Base-by-base conservation (phyloP, 2,888 invertebrate species). In the Himalopsyche japonica region DNA sequence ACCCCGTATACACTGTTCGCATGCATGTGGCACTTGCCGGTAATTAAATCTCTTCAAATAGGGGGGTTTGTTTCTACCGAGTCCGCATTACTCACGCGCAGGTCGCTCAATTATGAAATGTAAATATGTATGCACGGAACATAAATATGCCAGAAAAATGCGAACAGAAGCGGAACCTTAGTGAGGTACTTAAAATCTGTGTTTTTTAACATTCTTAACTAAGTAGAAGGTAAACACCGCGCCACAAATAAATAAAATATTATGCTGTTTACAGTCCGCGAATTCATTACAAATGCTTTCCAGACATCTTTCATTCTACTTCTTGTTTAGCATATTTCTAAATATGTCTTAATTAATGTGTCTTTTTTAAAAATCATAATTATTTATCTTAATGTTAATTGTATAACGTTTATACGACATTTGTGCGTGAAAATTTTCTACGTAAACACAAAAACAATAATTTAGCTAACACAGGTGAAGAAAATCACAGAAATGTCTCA, bases 11-110 rank as follows among this genome's bases (percentile, higher is more conserved):
- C 49, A 30, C 37, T 79, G 79, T 78, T 82, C 78, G 79, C 76
- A 79, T 83, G 80, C 83, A 80, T 64, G 20, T 64, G 84, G 81
- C 84, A 77, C 84, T 84, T 84, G 84, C 20, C 47, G 64, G 84
- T 84, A 84, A 84, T 84, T 84, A 84, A 81, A 84, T 84, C 84
- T 84, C 81, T 81, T 77, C 81, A 70, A 78, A 79, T 79, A 64
- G 15, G 80, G 80, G 79, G 37, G 80, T 20, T 32, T 30, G 70
- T 37, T 48, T 48, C 48, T 43, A 48, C 79, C 5, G 47, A 47
- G 47, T 30, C 30, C 48, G 80, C 80, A 30, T 64, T 32, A 32
- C 57, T 80, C 32, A 49, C 49, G 57, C 37, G 37, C 34, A 32
- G 82, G 43, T 70, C 79, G 70, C 79, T 82, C 79, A 70, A 82